Evolutionary conservation across 1,140 invertebrate species (phyloP), one percentile per base, ranked within the genome.

Genomic region (Chelonus insularis): DNA sequence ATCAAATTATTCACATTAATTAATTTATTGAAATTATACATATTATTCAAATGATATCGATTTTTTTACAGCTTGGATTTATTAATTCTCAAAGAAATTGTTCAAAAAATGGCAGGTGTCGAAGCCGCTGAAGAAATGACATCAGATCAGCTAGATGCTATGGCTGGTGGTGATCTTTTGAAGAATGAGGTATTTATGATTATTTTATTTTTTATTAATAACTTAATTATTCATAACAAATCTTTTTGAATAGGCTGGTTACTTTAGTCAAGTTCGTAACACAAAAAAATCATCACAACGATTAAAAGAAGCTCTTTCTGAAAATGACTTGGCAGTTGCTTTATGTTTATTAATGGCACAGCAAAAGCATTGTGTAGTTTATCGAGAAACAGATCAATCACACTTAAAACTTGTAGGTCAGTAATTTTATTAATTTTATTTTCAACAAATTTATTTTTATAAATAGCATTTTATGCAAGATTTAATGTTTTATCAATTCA

Each of bases 91-190:
- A 95, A 98, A 80, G 98, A 99, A 83, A 94, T 99, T 67, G 93
- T 99, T 56, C 95, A 98, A 81, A 99, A 98, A 85, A 99, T 99
- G 96, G 93, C 96, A 9, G 97, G 97, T 1, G 95, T 99, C 62
- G 97, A 99, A 83, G 91, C 96, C 4, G 89, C 91, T 5, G 95
- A 98, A 79, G 96, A 98, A 81, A 92, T 98, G 84, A 99, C 97
- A 0, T 84, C 90, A 34, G 96, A 99, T 74, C 97, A 99, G 81
- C 76, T 99, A 41, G 93, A 97, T 73, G 95, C 96, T 0, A 92
- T 99, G 89, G 88, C 91, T 60, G 97, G 98, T 21, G 98, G 98
- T 8, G 97, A 99, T 83, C 81, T 98, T 29, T 82, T 99, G 1
- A 89, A 93, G 75, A 91, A 91, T 68, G 97, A 99, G 86, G 93